Evolutionary conservation across 2,888 invertebrate genomes (phyloP), one percentile per base, ranked within the genome.

Genomic region (Laothoe populi): DNA sequence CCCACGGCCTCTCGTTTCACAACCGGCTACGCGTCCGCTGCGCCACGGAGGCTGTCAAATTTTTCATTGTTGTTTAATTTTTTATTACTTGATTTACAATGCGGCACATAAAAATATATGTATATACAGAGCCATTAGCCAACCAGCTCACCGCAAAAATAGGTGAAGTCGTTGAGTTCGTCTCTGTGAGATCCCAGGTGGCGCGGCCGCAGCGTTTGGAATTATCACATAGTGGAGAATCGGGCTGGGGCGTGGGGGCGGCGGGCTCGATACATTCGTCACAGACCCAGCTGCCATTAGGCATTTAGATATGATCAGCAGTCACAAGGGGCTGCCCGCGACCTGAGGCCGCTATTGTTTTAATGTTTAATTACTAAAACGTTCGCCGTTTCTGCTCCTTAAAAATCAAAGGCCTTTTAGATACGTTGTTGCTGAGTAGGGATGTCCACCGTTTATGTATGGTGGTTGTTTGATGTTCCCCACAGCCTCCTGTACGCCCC

Each of bases 281-380:
- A 92, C 92, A 90, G 90, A 90, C 92, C 90, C 93, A 92, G 90
- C 92, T 93, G 92, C 93, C 93, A 92, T 92, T 92, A 93, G 93
- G 93, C 91, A 92, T 93, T 94, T 93, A 93, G 93, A 92, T 93
- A 92, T 92, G 91, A 92, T 92, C 92, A 87, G 84, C 82, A 77
- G 85, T 84, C 90, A 81, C 86, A 75, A 83, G 89, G 91, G 88
- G 86, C 87, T 83, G 84, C 87, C 87, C 90, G 85, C 88, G 89
- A 89, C 90, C 88, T 87, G 85, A 79, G 85, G 80, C 82, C 82
- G 75, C 80, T 84, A 84, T 80, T 85, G 84, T 85, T 84, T 83
- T 86, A 84, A 85, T 88, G 88, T 86, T 90, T 90, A 91, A 92
- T 92, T 92, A 91, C 90, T 88, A 84, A 88, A 89, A 90, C 90